phyloP scores from a whole-genome alignment of 2,113 vertebrate species.

The Hydrolagus affinis region DNA sequence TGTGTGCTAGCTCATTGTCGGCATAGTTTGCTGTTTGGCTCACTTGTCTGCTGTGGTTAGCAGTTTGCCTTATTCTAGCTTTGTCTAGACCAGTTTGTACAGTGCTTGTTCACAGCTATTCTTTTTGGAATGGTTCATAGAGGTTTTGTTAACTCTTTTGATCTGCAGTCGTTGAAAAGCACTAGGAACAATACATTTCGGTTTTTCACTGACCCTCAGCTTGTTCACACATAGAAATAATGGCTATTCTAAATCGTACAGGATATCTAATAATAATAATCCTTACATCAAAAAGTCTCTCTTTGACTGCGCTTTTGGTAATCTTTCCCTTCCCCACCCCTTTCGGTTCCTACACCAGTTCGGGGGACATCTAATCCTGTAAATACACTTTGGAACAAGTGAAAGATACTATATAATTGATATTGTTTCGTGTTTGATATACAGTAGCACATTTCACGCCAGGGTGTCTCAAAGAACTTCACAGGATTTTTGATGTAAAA shows the following conservation, averaged over 20 bases:
- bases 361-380: too few species aligned
- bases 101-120: background rate
- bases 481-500: too few species aligned
- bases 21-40: background rate
- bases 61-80: background rate
- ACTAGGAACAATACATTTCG: background rate
- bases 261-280: too few species aligned
- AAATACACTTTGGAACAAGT: too few species aligned
- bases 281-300: too few species aligned
- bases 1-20: background rate
- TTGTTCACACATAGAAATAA: background rate
- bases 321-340: too few species aligned
- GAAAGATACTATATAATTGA: too few species aligned
- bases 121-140: background rate
- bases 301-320: too few species aligned
- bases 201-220: background rate
- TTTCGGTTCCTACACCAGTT: too few species aligned
- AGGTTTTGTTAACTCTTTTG: background rate
- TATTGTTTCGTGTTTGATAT: too few species aligned
- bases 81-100: background rate
- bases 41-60: background rate
- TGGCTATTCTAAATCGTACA: background rate
- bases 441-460: too few species aligned
- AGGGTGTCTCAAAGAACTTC: too few species aligned
- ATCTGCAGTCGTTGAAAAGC: background rate